These are phyloP conservation scores for Drosophila prosaltans DNA, from an alignment of 1,140 invertebrate species.

Conservation along the genomic window DNA sequence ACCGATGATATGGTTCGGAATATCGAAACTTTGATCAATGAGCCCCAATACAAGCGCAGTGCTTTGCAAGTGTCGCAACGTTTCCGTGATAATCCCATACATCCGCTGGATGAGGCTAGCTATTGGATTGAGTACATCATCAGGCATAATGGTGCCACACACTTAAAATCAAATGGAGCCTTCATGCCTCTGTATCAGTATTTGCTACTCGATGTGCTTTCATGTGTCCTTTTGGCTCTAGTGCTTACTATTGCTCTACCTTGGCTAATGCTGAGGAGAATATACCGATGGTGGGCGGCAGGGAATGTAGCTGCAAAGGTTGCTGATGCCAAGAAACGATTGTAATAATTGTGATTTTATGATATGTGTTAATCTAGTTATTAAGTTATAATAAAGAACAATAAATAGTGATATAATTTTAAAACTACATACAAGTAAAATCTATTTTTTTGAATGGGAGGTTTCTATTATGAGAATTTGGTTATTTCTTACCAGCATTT, in stretches of 20 bases:
- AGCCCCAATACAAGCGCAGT: constrained; percentile 75
- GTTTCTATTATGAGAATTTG: too few relatives aligned
- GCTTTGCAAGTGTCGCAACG: constrained; percentile 77
- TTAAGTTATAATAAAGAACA: constrained; percentile 35
- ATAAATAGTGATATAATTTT: constrained; percentile 59
- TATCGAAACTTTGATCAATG: constrained; percentile 66
- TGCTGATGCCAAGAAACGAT: constrained; percentile 46
- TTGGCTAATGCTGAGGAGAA: constrained; percentile 51
- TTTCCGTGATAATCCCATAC: constrained; percentile 84
- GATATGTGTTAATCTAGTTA: constrained; percentile 17
- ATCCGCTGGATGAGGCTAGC: constrained; percentile 84
- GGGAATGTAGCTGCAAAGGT: constrained; percentile 14
- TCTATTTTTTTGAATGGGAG: too few relatives aligned
- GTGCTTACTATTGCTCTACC: constrained; percentile 65
- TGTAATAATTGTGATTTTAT: constrained; percentile 27
- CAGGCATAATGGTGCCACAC: constrained; percentile 83
- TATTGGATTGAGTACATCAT: constrained; percentile 86
- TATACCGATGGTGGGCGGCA: constrained; percentile 49
- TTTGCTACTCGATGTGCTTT: constrained; percentile 84
- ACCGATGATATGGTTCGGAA: constrained; percentile 61
- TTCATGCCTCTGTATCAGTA: constrained; percentile 84
- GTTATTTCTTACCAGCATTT: too few relatives aligned
- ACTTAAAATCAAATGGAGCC: constrained; percentile 83
- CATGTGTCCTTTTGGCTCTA: constrained; percentile 47
- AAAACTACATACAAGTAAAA: constrained; percentile 26